Base-by-base conservation (phyloP, 1,140 invertebrate genomes). In the Chlorops oryzae region DNA sequence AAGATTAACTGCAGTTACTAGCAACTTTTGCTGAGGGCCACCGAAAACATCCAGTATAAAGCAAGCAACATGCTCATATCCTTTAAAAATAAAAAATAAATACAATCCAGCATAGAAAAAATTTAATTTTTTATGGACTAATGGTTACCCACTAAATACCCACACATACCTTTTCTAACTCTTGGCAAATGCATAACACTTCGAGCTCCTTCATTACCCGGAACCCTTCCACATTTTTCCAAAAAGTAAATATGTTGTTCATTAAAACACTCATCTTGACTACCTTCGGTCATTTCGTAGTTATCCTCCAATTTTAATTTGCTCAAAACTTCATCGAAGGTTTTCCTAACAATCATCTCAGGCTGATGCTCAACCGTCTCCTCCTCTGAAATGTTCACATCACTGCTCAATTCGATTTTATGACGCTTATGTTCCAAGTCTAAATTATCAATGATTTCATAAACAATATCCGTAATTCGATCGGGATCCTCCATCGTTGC, bases 391-490 rank as follows among this genome's bases (percentile, higher is more conserved):
- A 10, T 15, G 7, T 47, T 22, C 12, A 34, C 18, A 3, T 18
- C 9, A n/a, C 40, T 42, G 18, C 35, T 25, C 5, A 35, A 12
- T 6, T 20, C 9, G 7, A 53, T 54, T 0, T 54, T 35, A 15
- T 57, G 42, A 15, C 65, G 65, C 0, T 54, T 54, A 35, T 59
- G 54, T 0, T 5, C 20, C 1, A 69, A 43, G 15, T 69, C 65
- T 12, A 69, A 45, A 1, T 69, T 62, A 44, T 54, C 55, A 15
- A 69, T 54, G 0, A 69, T 43, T 27, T 69, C 65, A n/a, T 68
- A 56, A 2, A 69, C 17, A 13, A 69, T 61, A 2, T 62, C 55
- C 15, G 52, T 10, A 0, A 65, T 35, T 5, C 61, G 10, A 6
- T 54, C 54, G 5, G 49, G 43, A 1, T 47, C 32, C 15, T 65